A percentile compares a stretch with the other conserved stretches of the same genome.
These are phyloP conservation scores for Xanthia togata DNA, from an alignment of 2,888 invertebrate species.

Conservation along the genomic window DNA sequence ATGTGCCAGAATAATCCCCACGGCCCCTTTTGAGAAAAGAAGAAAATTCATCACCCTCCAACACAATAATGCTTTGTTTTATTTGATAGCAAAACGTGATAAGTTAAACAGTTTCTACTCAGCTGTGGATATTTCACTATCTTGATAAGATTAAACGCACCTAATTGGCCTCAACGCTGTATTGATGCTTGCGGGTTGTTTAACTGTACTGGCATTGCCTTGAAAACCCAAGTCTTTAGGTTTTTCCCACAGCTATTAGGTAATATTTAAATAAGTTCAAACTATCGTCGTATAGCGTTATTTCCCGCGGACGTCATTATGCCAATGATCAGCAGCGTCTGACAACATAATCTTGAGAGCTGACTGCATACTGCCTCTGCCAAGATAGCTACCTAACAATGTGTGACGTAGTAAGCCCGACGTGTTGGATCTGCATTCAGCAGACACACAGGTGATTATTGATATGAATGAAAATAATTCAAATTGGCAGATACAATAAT, in stretches of 20 bases:
- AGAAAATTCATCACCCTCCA: not conserved
- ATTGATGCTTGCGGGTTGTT: slow-evolving; percentile 25
- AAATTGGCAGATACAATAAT: not conserved
- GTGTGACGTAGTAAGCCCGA: not conserved
- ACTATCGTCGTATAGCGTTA: not conserved
- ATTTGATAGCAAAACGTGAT: slow-evolving; percentile 22
- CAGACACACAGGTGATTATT: slow-evolving; percentile 9
- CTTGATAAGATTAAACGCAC: slow-evolving; percentile 47
- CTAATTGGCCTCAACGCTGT: slow-evolving; percentile 31
- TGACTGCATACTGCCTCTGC: not conserved
- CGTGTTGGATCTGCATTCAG: slow-evolving; percentile 3
- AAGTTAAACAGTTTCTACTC: slow-evolving; percentile 28
- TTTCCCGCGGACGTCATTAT: not conserved
- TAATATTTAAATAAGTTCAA: not conserved
- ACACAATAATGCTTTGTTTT: slow-evolving; percentile 25
- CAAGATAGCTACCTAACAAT: slow-evolving; percentile 9
- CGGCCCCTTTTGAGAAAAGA: not conserved
- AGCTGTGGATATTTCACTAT: slow-evolving; percentile 38
- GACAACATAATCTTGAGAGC: not conserved
- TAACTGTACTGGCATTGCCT: slow-evolving; percentile 2
- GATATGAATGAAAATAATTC: slow-evolving; percentile 9
- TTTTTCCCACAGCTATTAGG: not conserved
- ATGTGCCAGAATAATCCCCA: not conserved
- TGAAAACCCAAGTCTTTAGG: not conserved
- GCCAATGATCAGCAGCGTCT: not conserved